Percentiles rank a stretch among this genome's conserved stretches.
phyloP scores from a whole-genome alignment of 2,113 vertebrate genomes.

The Bos javanicus region DNA sequence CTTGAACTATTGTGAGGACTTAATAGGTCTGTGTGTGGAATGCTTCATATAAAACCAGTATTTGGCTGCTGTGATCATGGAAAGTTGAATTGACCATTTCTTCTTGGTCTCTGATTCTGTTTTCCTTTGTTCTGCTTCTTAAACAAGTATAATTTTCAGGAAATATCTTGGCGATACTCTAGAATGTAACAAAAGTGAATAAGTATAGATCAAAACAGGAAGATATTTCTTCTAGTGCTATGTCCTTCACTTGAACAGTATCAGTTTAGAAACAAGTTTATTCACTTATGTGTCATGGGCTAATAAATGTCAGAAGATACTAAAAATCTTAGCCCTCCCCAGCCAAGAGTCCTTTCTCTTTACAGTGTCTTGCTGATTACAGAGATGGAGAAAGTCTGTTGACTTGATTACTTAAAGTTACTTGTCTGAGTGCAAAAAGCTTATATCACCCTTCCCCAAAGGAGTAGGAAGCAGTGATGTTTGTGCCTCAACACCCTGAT shows the following conservation, averaged over 20 bases:
- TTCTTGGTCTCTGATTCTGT: neutral
- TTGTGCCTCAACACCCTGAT: neutral
- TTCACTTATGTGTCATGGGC: neutral
- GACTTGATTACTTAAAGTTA: neutral
- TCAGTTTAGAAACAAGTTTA: neutral
- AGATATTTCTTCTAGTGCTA: neutral
- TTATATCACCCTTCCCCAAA: neutral
- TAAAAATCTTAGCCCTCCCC: neutral
- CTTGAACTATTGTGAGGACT: too few species aligned
- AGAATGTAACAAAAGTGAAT: neutral
- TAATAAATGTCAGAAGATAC: neutral
- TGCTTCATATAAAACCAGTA: neutral
- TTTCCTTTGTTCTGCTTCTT: neutral
- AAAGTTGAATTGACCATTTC: neutral
- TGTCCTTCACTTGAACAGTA: neutral
- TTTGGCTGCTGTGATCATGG: accelerated
- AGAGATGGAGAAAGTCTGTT: neutral
- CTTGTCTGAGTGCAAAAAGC: neutral
- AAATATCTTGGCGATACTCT: neutral
- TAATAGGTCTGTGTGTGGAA: too few species aligned
- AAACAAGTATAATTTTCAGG: neutral
- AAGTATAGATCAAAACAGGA: neutral
- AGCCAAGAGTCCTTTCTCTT: neutral
- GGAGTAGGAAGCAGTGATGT: neutral
- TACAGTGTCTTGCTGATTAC: neutral